A percentile compares a stretch with the other conserved stretches of the same genome.
phyloP scores from a whole-genome alignment of 2,797 vertebrate species.

The Discoglossus pictus region DNA sequence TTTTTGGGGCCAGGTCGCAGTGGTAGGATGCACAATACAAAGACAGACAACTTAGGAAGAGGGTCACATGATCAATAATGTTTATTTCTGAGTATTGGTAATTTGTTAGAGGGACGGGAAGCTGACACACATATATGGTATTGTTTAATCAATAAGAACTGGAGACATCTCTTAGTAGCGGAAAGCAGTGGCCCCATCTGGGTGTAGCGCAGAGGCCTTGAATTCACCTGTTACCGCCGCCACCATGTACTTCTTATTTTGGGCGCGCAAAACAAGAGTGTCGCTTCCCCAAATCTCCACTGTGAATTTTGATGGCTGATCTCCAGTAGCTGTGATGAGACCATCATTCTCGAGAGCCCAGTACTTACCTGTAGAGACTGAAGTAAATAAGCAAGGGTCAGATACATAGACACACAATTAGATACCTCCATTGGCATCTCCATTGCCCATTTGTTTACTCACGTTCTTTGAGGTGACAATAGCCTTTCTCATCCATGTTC shows the following conservation, averaged over 20 bases:
- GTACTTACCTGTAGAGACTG: constrained; percentile 19
- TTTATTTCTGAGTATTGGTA: too few relatives aligned
- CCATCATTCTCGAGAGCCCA: constrained; percentile 51
- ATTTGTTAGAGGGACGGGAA: too few relatives aligned
- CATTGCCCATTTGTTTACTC: neutral
- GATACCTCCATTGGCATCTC: too few relatives aligned
- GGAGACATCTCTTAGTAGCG: constrained; percentile 29
- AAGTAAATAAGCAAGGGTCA: neutral
- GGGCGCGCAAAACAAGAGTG: constrained; percentile 35
- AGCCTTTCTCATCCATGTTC: constrained; percentile 39
- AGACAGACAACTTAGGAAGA: too few relatives aligned
- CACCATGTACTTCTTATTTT: constrained; percentile 46
- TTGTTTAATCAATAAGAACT: too few relatives aligned
- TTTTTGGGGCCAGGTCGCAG: too few relatives aligned
- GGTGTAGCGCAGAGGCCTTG: constrained; percentile 30
- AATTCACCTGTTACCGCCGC: constrained; percentile 43
- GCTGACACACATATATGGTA: too few relatives aligned
- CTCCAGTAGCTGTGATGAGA: constrained; percentile 10
- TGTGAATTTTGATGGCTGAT: constrained; percentile 41
- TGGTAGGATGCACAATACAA: too few relatives aligned
- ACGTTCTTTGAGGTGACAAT: constrained; percentile 49
- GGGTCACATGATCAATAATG: too few relatives aligned
- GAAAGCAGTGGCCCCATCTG: constrained; percentile 42
- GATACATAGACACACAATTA: neutral
- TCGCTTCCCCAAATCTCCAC: constrained; percentile 44